These are phyloP conservation scores for Callitettix versicolor DNA, from an alignment of 1,140 invertebrate species.

Conservation along the genomic window DNA sequence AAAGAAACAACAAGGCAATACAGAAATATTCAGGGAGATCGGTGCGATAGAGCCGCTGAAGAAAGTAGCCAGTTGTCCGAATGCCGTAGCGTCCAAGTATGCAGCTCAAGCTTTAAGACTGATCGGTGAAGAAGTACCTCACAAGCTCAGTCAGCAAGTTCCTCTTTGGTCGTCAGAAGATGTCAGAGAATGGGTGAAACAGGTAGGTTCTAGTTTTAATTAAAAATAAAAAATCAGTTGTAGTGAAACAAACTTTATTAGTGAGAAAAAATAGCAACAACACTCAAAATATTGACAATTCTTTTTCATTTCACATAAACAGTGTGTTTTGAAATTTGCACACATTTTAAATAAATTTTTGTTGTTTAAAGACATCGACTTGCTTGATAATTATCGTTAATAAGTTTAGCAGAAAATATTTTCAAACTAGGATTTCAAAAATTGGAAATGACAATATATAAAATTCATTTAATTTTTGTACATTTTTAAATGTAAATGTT, in stretches of 20 bases:
- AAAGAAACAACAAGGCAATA: constrained; percentile 91
- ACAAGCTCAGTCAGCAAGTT: constrained; percentile 95
- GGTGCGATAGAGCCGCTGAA: constrained; percentile 91
- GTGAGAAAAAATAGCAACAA: no score
- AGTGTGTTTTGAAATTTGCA: no score
- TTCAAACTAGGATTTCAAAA: no score
- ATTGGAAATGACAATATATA: no score
- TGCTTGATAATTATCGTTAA: no score
- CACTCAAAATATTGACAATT: no score
- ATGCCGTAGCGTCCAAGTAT: constrained; percentile 94
- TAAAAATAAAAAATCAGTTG: constrained; percentile 2
- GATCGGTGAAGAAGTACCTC: constrained; percentile 93
- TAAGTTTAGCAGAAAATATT: no score
- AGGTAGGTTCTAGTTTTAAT: constrained; percentile 34
- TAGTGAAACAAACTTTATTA: neutral
- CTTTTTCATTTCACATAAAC: no score
- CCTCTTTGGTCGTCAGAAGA: constrained; percentile 95
- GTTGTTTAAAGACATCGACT: no score
- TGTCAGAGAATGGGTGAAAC: constrained; percentile 95
- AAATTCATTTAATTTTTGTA: no score
- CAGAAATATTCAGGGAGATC: constrained; percentile 88
- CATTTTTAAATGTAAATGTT: no score
- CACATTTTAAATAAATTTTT: no score
- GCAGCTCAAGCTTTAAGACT: constrained; percentile 89
- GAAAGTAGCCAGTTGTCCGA: constrained; percentile 93